phyloP scores from a whole-genome alignment of 1,140 invertebrate genomes.

The Trinorchestia longiramus region DNA sequence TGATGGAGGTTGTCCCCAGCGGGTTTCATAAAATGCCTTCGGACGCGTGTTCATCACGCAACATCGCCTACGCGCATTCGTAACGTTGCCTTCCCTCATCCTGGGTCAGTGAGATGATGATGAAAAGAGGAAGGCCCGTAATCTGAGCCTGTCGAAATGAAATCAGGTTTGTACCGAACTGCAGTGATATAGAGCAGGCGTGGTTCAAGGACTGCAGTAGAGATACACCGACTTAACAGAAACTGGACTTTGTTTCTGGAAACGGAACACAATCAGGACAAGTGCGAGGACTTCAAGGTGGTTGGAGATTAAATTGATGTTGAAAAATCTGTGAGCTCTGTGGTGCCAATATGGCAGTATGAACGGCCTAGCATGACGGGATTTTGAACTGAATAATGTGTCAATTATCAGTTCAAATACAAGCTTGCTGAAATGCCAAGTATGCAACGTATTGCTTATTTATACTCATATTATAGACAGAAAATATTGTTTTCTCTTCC shows the following conservation, averaged over 20 bases:
- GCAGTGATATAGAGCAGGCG: neutral
- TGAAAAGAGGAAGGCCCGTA: neutral
- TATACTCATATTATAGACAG: no score
- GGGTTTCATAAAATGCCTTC: neutral
- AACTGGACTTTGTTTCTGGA: neutral
- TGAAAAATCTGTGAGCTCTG: neutral
- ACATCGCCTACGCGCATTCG: neutral
- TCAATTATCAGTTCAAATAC: no score
- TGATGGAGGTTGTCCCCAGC: neutral
- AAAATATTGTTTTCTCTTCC: no score
- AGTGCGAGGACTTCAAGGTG: neutral
- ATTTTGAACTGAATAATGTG: no score
- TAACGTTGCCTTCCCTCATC: neutral
- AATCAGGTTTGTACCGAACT: neutral
- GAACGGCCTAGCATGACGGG: no score
- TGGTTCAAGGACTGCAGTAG: neutral
- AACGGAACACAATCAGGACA: neutral
- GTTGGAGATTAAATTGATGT: neutral
- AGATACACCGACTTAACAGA: neutral
- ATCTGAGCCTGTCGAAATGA: neutral
- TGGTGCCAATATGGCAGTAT: no score
- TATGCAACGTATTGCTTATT: no score
- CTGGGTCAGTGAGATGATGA: neutral
- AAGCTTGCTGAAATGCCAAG: no score
- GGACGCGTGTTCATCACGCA: neutral